Evolutionary conservation across 2,888 invertebrate genomes (phyloP), one percentile per base, ranked within the genome.

Genomic region (Eulithis prunata): DNA sequence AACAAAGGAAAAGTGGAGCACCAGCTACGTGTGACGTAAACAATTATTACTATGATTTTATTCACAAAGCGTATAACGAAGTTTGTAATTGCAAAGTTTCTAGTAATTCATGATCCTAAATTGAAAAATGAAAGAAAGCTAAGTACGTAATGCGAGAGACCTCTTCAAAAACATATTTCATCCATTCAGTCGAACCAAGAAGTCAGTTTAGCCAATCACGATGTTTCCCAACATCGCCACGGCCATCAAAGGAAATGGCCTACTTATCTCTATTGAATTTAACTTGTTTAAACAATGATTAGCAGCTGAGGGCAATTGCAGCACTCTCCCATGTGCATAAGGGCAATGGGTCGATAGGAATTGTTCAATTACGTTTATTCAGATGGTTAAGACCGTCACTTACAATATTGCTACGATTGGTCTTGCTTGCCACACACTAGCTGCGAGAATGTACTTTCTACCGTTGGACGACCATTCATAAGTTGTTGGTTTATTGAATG

Each of bases 291-390:
- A 82, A 86, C 77, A 78, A 85, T 85, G 85, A 86, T 86, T 85
- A 86, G 86, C 84, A 78, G 82, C 78, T 81, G 81, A 76, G 75
- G 74, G 79, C 87, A 87, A 86, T 87, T 86, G 86, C 76, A 73
- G 75, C 75, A 72, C 77, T 75, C 76, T 74, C 71, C 78, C 80
- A 71, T 72, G 82, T 84, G 85, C 84, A 84, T 87, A 88, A 89
- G 91, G 90, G 88, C 89, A 86, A 87, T 87, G 85, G 89, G 89
- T 88, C 86, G 89, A 88, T 89, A 87, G 89, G 83, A 90, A 89
- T 90, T 89, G 89, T 89, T 86, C 90, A 90, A 91, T 90, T 91
- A 87, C 82, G 83, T 88, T 89, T 90, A 86, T 90, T 89, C 87
- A 90, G 89, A 87, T 89, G 86, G 89, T 90, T 91, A 89, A 85